Evolutionary conservation across 2,113 vertebrate species (phyloP).

Genomic region (Hippopotamus amphibius): DNA sequence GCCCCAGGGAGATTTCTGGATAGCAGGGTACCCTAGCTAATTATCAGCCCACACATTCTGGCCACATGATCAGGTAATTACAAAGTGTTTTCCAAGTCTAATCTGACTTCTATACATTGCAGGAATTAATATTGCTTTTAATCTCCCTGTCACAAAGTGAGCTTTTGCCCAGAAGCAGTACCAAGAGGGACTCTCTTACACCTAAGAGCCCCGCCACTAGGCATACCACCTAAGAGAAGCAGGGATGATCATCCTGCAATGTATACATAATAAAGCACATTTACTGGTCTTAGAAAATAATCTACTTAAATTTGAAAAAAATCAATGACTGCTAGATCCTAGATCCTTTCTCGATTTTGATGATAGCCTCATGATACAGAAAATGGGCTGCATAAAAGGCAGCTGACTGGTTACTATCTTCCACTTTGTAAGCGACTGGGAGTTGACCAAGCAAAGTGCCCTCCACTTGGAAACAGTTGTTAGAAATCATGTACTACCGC

Average conservation of each 20-base stretch:
- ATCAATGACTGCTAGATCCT: neutral
- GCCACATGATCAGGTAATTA: neutral
- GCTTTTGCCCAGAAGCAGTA: neutral
- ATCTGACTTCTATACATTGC: neutral
- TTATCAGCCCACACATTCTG: neutral
- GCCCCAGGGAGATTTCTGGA: neutral
- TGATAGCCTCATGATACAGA: neutral
- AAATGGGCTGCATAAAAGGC: neutral
- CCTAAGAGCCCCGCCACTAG: neutral
- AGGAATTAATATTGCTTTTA: slow-evolving; percentile 30
- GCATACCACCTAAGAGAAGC: neutral
- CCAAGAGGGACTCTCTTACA: neutral
- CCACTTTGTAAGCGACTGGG: neutral
- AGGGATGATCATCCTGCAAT: no score
- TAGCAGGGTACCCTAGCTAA: neutral
- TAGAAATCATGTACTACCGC: neutral
- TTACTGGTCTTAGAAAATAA: neutral
- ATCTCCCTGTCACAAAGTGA: slow-evolving; percentile 6
- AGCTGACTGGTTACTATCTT: neutral
- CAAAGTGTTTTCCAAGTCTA: neutral
- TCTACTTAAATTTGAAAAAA: neutral
- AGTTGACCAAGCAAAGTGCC: neutral
- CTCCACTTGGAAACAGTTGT: neutral
- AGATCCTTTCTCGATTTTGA: neutral
- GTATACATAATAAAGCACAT: neutral